Percentiles rank a stretch among this genome's conserved stretches.
Evolutionary conservation across 2,113 vertebrate genomes (phyloP).

Genomic region (Hippocampus mohnikei): DNA sequence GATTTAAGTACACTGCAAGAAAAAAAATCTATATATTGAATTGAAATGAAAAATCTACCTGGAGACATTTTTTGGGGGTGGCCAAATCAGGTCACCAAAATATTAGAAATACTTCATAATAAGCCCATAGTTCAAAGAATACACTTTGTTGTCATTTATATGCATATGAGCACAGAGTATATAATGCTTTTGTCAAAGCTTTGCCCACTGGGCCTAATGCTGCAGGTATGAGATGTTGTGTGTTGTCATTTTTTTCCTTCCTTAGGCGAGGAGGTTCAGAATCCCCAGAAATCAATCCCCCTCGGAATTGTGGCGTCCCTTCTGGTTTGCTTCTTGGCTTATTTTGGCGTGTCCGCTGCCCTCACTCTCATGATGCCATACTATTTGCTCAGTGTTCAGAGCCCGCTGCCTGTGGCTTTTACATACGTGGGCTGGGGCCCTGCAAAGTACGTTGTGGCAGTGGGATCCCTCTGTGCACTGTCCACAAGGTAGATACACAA

Average conservation of each 20-base stretch:
- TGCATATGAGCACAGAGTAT: too few species aligned
- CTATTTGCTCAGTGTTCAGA: constrained; percentile 73
- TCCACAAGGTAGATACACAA: constrained; percentile 58
- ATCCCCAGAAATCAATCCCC: constrained; percentile 78
- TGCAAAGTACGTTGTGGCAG: constrained; percentile 69
- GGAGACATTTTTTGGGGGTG: too few species aligned
- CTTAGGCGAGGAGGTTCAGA: constrained; percentile 77
- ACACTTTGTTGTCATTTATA: too few species aligned
- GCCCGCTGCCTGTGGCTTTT: constrained; percentile 77
- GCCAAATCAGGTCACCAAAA: too few species aligned
- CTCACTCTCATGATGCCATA: constrained; percentile 83
- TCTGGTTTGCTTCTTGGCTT: constrained; percentile 79
- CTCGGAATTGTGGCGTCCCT: constrained; percentile 74
- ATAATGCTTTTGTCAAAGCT: too few species aligned
- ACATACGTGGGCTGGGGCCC: constrained; percentile 74
- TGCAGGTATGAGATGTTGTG: neutral
- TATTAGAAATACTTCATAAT: too few species aligned
- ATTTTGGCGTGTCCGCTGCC: constrained; percentile 78
- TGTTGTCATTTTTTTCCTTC: neutral
- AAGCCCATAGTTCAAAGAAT: too few species aligned
- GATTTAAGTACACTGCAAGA: neutral
- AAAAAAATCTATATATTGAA: too few species aligned
- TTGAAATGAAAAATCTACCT: too few species aligned
- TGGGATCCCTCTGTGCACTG: constrained; percentile 71
- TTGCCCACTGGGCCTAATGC: neutral